These are phyloP conservation scores for Platysteira castanea DNA, from an alignment of 2,113 vertebrate species.

Conservation along the genomic window DNA sequence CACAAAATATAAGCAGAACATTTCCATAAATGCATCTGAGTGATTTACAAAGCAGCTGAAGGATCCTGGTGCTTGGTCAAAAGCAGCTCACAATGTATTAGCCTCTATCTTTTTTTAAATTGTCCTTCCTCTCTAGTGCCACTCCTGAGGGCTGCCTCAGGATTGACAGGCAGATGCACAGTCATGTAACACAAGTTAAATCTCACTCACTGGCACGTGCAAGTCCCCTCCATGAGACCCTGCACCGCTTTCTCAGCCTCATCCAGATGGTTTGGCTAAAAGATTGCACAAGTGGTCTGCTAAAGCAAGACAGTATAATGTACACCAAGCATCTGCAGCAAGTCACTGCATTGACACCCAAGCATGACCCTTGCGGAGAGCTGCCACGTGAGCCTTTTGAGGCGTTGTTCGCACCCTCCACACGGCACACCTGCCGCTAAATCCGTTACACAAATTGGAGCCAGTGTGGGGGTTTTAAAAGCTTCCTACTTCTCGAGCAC, in stretches of 20 bases:
- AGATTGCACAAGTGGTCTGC: background rate
- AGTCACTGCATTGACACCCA: background rate
- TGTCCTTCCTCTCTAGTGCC: background rate
- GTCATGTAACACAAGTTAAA: background rate
- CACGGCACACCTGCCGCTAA: background rate
- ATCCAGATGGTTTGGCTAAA: background rate
- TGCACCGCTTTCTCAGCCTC: background rate
- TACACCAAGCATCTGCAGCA: background rate
- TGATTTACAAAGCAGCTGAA: background rate
- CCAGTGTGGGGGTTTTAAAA: rapidly evolving
- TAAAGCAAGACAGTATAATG: rapidly evolving
- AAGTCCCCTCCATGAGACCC: background rate
- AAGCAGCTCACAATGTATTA: background rate
- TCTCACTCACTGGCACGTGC: background rate
- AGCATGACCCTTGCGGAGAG: background rate
- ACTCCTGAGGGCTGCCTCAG: background rate
- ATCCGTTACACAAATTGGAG: background rate
- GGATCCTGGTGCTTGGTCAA: background rate
- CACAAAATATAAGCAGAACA: background rate
- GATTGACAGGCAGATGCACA: background rate
- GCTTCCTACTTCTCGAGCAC: background rate
- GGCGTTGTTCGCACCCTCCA: background rate
- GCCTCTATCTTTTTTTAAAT: background rate
- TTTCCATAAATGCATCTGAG: background rate
- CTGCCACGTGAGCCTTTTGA: background rate